phyloP scores from a whole-genome alignment of 2,888 invertebrate species.

The Sarcophaga carnaria region DNA sequence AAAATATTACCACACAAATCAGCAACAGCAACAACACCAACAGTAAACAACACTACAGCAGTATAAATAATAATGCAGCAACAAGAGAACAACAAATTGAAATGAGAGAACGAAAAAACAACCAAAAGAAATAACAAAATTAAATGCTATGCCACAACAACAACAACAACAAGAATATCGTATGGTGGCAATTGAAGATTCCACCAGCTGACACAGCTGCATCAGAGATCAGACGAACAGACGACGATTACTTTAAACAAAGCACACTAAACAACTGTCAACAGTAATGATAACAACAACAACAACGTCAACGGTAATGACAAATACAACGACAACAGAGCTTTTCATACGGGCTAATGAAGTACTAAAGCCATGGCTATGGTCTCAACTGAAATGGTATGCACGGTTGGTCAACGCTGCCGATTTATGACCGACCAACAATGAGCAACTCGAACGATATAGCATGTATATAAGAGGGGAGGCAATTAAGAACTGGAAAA shows the following conservation, averaged over 20 bases:
- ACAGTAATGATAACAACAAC: conserved; percentile 5
- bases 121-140: conserved; percentile 27
- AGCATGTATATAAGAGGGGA: conserved; percentile 3
- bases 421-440: conserved; percentile 7
- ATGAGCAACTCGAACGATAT: neutral
- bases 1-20: conserved; percentile 55
- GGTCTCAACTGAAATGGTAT: conserved; percentile 5
- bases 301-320: neutral
- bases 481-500: conserved; percentile 33
- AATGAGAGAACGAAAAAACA: conserved; percentile 1
- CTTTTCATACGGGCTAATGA: conserved; percentile 34
- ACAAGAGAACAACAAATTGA: conserved; percentile 5
- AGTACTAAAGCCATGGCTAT: conserved; percentile 22
- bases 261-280: conserved; percentile 33
- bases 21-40: neutral
- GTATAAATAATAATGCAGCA: neutral
- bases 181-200: neutral
- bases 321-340: conserved; percentile 5
- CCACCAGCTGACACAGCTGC: neutral
- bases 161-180: neutral
- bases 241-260: neutral
- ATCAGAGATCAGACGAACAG: conserved; percentile 26
- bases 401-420: neutral
- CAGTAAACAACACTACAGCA: neutral
- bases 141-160: conserved; percentile 19